Evolutionary conservation across 2,888 invertebrate genomes (phyloP), one percentile per base, ranked within the genome.

Genomic region (Poecilobothrus nobilitatus): DNA sequence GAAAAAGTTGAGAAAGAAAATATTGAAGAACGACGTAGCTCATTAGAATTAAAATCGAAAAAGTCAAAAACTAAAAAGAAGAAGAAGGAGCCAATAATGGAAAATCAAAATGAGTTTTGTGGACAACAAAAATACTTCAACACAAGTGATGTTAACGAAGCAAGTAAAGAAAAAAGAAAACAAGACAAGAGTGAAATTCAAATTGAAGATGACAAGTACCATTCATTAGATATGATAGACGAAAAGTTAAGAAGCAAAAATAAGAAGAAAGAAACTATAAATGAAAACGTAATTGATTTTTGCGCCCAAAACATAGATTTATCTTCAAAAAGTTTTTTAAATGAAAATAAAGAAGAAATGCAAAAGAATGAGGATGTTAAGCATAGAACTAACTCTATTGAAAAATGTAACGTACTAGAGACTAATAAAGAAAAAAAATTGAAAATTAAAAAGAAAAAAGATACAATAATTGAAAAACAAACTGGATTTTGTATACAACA

Each of bases 171-270:
- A 15, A 68, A 68, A 10, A 66, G 72, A n/a, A 8, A 65, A 12
- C 0, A 74, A 75, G n/a, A 68, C 71, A 75, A 70, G n/a, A 20
- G 8, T 70, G 73, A 67, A 70, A 72, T 67, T 62, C 3, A 20
- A 4, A 20, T 8, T 21, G 9, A 20, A 21, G 62, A 62, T 21
- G 9, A 21, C 7, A n/a, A 20, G 9, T n/a, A n/a, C n/a, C 6
- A 62, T n/a, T 8, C 27, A 10, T 9, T 62, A 20, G 62, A 21
- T 41, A 67, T 21, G n/a, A 68, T 4, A 22, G 27, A 0, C 34
- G 33, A 68, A 34, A 64, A 10, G 8, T 65, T 65, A 37, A 44
- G 33, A 22, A 22, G 15, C 2, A 10, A 15, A 41, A 44, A 53
- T 8, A 68, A 37, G 15, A 63, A 33, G 2, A 37, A 22, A 2